Evolutionary conservation across 2,113 vertebrate species (phyloP), one percentile per base, ranked within the genome.

Genomic region (Orientallactaga bullata): DNA sequence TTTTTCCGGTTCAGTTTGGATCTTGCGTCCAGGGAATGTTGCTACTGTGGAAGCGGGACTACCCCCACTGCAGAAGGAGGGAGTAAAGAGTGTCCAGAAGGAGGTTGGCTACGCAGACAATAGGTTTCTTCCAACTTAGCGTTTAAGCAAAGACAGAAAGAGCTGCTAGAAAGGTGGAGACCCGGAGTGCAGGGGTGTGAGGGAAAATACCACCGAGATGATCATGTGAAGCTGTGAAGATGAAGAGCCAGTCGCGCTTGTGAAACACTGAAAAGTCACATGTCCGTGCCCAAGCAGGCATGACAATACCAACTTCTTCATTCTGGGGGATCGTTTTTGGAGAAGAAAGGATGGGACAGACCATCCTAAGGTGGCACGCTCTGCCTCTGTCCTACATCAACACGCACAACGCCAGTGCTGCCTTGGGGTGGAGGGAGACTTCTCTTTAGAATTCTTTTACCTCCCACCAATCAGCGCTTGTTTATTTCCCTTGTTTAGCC

Each of bases 261-360:
- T n/a, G 68, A 85, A 90, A n/a, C n/a, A 73, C 21, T 51, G 87
- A 90, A 83, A 72, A 82, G 30, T 55, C 88, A 89, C 35, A 72
- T 65, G 24, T 42, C 30, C 12, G 11, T 35, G 60, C 66, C 39
- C 72, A 73, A 78, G 51, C 24, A 81, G 55, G 13, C 73, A 47
- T 79, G 35, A 78, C 65, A 78, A 87, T 84, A 72, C 84, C 39
- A 76, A 71, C 42, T 51, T 77, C 47, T 58, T 71, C 76, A 23
- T 90, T 88, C 39, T 55, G 15, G 61, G 85, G 21, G n/a, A 28
- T n/a, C 63, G 35, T 90, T 58, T 79, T 90, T 68, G 28, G 16
- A 76, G 37, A 26, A 90, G 35, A 65, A 30, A 60, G 12, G 61
- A 72, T 60, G 47, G 74, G 58, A 81, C 10, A 58, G 73, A 58